Evolutionary conservation across 2,888 invertebrate genomes (phyloP), one percentile per base, ranked within the genome.

Genomic region (Papilio gigon): DNA sequence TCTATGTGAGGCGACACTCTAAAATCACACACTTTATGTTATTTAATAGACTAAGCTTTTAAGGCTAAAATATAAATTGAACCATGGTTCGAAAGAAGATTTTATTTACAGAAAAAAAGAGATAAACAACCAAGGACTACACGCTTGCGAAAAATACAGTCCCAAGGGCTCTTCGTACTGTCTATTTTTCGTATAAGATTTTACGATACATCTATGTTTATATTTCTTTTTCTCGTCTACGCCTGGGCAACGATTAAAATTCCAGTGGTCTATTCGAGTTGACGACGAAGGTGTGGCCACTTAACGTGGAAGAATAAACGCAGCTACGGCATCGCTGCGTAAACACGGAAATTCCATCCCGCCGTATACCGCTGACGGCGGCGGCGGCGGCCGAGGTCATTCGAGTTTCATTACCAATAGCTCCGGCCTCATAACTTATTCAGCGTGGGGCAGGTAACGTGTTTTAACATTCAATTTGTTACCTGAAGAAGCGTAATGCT

Each of bases 371-470:
- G 9, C 47, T 47, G 9, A 47, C 22, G 11, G 81, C 82, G 78
- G 80, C 84, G 80, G 82, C 83, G 83, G 82, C 78, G 82, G 82
- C 83, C 77, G 80, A 76, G 86, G 88, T 88, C 89, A 90, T 90
- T 86, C 89, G 86, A 87, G 87, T 90, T 90, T 89, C 89, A 90
- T 89, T 86, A 87, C 88, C 90, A 87, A 90, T 90, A 89, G 84
- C 87, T 85, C 82, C 80, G 73, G 74, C 80, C 86, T 86, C 87
- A 88, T 90, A 88, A 89, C 88, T 89, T 89, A 90, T 90, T 90
- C 89, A 90, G 85, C 84, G 84, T 86, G 81, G 88, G 87, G 83
- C 87, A 88, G 86, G 88, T 87, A 85, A 87, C 86, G 84, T 82
- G 83, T 84, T 88, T 88, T 88, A 88, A 89, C 88, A 89, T 89